Conservation (phyloP, 2,797 vertebrate genomes). For the Forpus xanthops region DNA sequence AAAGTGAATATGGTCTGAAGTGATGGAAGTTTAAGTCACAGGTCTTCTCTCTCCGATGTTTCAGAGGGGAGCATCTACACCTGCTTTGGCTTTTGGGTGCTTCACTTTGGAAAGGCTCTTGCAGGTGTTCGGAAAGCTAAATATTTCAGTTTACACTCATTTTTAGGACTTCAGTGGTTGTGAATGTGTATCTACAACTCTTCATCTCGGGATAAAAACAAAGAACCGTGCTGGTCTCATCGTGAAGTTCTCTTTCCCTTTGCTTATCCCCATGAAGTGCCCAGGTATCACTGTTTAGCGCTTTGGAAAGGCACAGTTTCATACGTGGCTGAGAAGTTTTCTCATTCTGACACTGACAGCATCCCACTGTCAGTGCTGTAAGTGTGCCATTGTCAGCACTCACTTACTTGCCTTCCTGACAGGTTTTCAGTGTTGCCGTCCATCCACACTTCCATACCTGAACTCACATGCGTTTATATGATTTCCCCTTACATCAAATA, state of each 20-base stretch:
- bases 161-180: not conserved
- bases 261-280: not conserved
- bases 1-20: not conserved
- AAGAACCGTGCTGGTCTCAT: not conserved
- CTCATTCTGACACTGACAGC: not conserved
- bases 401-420: not conserved
- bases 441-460: not conserved
- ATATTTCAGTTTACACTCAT: not conserved
- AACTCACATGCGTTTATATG: not conserved
- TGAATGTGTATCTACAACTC: fast-evolving
- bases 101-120: not conserved
- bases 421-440: not conserved
- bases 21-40: not conserved
- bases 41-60: not conserved
- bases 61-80: fast-evolving
- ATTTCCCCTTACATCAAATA: not conserved
- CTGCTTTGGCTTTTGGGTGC: fast-evolving
- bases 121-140: not conserved
- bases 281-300: fast-evolving
- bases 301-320: not conserved
- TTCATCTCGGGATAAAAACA: not conserved
- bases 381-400: not conserved
- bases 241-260: not conserved
- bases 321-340: not conserved
- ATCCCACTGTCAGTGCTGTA: not conserved